These are phyloP conservation scores for Drosophila pandora DNA, from an alignment of 1,140 invertebrate genomes.

Conservation along the genomic window DNA sequence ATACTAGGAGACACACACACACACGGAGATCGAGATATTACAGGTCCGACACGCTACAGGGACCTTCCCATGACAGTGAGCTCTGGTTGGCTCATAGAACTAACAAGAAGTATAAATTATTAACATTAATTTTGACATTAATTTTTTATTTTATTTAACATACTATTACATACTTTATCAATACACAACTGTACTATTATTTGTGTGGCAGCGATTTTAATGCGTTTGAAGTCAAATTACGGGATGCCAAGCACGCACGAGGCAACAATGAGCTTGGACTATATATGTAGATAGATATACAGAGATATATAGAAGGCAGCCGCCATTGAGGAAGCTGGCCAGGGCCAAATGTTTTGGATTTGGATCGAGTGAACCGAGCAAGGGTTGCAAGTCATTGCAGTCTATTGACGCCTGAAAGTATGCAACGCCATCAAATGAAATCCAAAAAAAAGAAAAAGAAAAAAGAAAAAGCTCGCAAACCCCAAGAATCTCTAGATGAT, in stretches of 20 bases:
- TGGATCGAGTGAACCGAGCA: slow-evolving; percentile 45
- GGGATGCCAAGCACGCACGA: slow-evolving; percentile 73
- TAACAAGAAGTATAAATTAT: too few relatives aligned
- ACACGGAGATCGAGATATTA: background rate
- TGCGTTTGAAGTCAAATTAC: slow-evolving; percentile 80
- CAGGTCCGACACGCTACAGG: background rate
- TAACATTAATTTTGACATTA: too few relatives aligned
- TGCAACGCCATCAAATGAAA: slow-evolving; percentile 54
- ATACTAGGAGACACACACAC: slow-evolving; percentile 2
- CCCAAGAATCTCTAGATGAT: slow-evolving; percentile 22
- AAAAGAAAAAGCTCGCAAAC: background rate
- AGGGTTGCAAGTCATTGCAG: slow-evolving; percentile 69
- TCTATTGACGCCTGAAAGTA: slow-evolving; percentile 79
- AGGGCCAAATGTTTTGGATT: slow-evolving; percentile 61
- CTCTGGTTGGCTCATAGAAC: too few relatives aligned
- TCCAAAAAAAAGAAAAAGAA: slow-evolving; percentile 19
- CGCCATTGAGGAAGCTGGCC: slow-evolving; percentile 13
- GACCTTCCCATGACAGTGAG: background rate
- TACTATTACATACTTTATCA: background rate
- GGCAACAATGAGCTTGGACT: slow-evolving; percentile 39
- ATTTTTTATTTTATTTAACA: background rate
- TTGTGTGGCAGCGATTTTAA: slow-evolving; percentile 62
- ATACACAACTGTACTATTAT: slow-evolving; percentile 20
- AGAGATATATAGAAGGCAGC: background rate
- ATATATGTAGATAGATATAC: background rate